Conservation (phyloP, 2,888 invertebrate genomes). For the Melangyna quadrimaculata region DNA sequence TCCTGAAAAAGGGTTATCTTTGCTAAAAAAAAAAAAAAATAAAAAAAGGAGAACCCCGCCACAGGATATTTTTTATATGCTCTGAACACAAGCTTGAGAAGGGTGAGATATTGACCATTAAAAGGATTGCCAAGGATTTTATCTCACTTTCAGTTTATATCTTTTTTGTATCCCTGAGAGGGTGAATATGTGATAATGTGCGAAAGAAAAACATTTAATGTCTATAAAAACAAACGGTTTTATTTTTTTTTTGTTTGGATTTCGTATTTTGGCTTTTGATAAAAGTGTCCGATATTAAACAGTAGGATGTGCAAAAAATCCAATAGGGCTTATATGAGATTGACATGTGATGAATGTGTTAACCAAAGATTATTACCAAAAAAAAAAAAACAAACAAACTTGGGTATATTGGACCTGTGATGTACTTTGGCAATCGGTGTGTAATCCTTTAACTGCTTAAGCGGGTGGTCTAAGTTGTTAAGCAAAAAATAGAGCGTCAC, state of each 20-base stretch:
- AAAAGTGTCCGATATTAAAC: constrained; percentile 57
- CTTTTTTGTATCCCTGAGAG: constrained; percentile 2
- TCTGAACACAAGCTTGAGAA: constrained; percentile 12
- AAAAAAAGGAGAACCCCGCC: constrained; percentile 77
- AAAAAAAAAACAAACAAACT: constrained; percentile 9
- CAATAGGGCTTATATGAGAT: constrained; percentile 50
- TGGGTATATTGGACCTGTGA: background rate
- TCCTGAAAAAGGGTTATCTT: constrained; percentile 32
- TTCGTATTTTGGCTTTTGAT: constrained; percentile 8
- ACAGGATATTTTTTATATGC: constrained; percentile 79
- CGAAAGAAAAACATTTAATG: background rate
- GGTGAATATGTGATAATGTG: constrained; percentile 19
- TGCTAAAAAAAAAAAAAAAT: constrained; percentile 60
- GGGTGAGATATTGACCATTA: constrained; percentile 69
- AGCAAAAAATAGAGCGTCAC: background rate
- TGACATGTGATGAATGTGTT: constrained; percentile 66
- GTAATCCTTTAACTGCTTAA: constrained; percentile 60
- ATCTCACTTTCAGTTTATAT: constrained; percentile 36
- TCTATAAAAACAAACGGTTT: constrained; percentile 42
- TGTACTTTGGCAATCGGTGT: background rate
- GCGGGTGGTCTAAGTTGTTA: constrained; percentile 48
- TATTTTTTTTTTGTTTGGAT: constrained; percentile 27
- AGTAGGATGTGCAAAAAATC: constrained; percentile 57
- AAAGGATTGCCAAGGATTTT: constrained; percentile 68
- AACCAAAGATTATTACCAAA: constrained; percentile 26